These are phyloP conservation scores for Drosophila mayri DNA, from an alignment of 1,140 invertebrate genomes.

Conservation along the genomic window DNA sequence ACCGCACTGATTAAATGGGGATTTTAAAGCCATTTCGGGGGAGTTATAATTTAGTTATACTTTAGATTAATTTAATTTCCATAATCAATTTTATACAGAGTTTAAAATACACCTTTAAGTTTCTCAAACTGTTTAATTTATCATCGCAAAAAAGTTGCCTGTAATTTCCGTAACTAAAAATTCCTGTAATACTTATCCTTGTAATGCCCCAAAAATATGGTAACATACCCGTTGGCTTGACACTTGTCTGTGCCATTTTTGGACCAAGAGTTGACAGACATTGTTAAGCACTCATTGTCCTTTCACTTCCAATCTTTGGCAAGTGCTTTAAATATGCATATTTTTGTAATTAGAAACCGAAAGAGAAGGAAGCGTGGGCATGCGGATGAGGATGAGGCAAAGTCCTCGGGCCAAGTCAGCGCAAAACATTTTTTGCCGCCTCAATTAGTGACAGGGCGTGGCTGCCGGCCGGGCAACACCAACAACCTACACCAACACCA, in stretches of 20 bases:
- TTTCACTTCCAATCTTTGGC: conserved; percentile 48
- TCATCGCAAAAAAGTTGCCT: background rate
- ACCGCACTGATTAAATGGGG: conserved; percentile 13
- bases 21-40: conserved; percentile 3
- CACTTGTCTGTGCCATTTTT: conserved; percentile 35
- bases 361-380: background rate
- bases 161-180: background rate
- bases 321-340: conserved; percentile 75
- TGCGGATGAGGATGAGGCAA: conserved; percentile 2
- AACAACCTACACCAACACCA: conserved; percentile 21
- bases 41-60: too few species aligned
- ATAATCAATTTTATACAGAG: too few species aligned
- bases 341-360: conserved; percentile 75
- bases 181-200: background rate
- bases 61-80: too few species aligned
- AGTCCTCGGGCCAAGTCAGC: conserved; percentile 53
- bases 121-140: background rate
- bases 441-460: conserved; percentile 76
- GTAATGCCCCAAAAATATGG: background rate
- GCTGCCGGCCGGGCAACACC: conserved; percentile 37
- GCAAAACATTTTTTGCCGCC: conserved; percentile 73
- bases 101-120: background rate
- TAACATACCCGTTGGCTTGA: conserved; percentile 16
- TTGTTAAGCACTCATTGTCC: conserved; percentile 56
- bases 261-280: conserved; percentile 39